Evolutionary conservation across 2,888 invertebrate genomes (phyloP).

Genomic region (Corbicula japonica): DNA sequence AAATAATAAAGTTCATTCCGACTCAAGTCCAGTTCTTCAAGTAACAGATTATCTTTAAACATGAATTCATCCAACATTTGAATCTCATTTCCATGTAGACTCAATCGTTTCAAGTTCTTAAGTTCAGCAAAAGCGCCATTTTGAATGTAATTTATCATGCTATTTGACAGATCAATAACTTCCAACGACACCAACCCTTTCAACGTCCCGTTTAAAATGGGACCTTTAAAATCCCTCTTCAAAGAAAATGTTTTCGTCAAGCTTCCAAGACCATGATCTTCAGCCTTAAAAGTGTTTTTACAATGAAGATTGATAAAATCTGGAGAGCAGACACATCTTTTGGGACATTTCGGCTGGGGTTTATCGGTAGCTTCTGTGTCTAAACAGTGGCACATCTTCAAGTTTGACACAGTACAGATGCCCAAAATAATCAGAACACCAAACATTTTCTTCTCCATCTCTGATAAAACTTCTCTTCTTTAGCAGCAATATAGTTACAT

Average conservation of each 20-base stretch:
- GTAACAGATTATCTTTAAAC: slow-evolving; percentile 66
- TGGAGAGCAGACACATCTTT: slow-evolving; percentile 44
- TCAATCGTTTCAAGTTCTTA: slow-evolving; percentile 55
- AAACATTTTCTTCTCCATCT: slow-evolving; percentile 16
- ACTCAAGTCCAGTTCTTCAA: slow-evolving; percentile 77
- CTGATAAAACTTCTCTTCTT: too few species aligned
- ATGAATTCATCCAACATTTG: slow-evolving; percentile 66
- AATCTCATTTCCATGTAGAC: slow-evolving; percentile 71
- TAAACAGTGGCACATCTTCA: slow-evolving; percentile 22
- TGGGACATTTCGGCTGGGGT: slow-evolving; percentile 43
- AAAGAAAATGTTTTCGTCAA: slow-evolving; percentile 62
- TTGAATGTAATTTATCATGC: slow-evolving; percentile 62
- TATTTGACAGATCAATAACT: slow-evolving; percentile 62
- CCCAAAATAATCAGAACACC: slow-evolving; percentile 15
- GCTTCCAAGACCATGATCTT: slow-evolving; percentile 28
- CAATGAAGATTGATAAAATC: slow-evolving; percentile 43
- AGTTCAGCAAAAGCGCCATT: slow-evolving; percentile 64
- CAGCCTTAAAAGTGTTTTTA: slow-evolving; percentile 37
- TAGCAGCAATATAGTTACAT: too few species aligned
- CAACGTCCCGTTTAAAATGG: slow-evolving; percentile 67
- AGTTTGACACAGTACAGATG: slow-evolving; percentile 26
- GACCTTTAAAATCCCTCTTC: slow-evolving; percentile 64
- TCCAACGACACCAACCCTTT: slow-evolving; percentile 58
- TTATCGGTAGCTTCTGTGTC: slow-evolving; percentile 10
- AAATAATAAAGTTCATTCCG: slow-evolving; percentile 71